These are phyloP conservation scores for Gymnobelideus leadbeateri DNA, from an alignment of 2,113 vertebrate genomes.

Conservation along the genomic window DNA sequence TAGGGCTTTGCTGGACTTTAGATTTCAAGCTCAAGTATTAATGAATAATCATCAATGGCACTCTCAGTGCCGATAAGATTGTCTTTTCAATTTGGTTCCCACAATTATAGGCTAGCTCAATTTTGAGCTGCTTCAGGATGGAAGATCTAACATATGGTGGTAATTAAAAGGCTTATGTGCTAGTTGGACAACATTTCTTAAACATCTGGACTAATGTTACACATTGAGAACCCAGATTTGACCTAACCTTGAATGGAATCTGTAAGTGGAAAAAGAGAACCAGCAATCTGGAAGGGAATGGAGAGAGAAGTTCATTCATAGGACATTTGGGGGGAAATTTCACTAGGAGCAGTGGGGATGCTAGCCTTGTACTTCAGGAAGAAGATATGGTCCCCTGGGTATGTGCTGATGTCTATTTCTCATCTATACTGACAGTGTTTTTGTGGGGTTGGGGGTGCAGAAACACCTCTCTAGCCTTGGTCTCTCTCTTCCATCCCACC, in stretches of 20 bases:
- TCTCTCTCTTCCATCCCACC: not conserved
- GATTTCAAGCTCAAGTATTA: not conserved
- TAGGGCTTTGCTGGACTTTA: not conserved
- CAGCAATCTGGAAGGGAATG: slow-evolving; percentile 8
- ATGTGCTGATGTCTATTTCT: not conserved
- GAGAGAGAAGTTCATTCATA: not conserved
- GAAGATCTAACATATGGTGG: not conserved
- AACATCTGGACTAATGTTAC: slow-evolving; percentile 1
- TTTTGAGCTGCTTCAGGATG: not conserved
- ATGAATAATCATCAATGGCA: not conserved
- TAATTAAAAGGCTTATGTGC: not conserved
- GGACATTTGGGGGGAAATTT: not conserved
- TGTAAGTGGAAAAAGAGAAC: not conserved
- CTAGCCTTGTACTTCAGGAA: not conserved
- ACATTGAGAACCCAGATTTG: not conserved
- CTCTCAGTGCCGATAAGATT: not conserved
- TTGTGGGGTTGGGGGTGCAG: not conserved
- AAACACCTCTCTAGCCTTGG: not conserved
- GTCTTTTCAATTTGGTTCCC: not conserved
- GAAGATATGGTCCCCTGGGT: not conserved
- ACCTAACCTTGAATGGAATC: slow-evolving; percentile 5
- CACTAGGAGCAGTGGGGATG: not conserved
- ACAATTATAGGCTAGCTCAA: not conserved
- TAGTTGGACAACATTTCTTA: not conserved
- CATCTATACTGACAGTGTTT: not conserved